These are phyloP conservation scores for Poecilobothrus nobilitatus DNA, from an alignment of 2,888 invertebrate species.

Conservation along the genomic window DNA sequence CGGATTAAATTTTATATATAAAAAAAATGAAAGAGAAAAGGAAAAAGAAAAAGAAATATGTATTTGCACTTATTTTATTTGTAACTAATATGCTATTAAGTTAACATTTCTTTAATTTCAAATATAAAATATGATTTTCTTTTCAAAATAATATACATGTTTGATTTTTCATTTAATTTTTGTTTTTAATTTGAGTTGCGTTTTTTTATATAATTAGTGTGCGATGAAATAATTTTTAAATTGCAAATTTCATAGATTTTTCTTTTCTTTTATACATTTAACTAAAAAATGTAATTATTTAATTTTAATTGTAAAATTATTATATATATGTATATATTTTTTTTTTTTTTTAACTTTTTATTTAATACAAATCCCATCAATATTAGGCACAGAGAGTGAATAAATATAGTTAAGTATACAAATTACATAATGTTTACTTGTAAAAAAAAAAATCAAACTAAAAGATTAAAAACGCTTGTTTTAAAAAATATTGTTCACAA, in stretches of 20 bases:
- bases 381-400: conserved; percentile 1
- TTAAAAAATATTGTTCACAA: no score
- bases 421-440: no score
- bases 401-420: background rate
- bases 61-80: no score
- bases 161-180: background rate
- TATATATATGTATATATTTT: background rate
- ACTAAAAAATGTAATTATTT: background rate
- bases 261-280: background rate
- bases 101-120: no score
- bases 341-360: background rate
- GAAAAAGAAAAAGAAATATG: no score
- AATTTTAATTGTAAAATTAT: background rate
- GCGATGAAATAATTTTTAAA: background rate
- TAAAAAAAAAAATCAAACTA: no score
- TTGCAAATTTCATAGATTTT: background rate
- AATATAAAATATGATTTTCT: no score
- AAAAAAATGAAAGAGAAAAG: no score
- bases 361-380: background rate
- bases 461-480: no score
- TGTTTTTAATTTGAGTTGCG: background rate
- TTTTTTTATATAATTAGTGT: background rate
- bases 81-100: no score
- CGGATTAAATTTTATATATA: no score
- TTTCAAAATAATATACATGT: no score